Conservation (phyloP, 1,140 invertebrate genomes). For the Hormaphis cornu region DNA sequence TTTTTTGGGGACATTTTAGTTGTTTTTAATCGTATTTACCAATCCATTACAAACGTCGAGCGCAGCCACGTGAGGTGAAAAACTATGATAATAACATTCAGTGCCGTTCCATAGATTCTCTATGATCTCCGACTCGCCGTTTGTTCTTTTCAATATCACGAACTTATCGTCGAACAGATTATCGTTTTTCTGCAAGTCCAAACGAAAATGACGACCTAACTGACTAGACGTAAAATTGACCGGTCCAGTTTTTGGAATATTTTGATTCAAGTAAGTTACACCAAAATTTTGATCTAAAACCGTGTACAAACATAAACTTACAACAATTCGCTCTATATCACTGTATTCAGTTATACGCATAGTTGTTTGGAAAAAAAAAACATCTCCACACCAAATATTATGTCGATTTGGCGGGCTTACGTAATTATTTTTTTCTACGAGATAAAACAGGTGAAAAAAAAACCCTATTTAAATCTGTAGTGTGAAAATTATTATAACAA, state of each 20-base stretch:
- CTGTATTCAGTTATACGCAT: too few relatives aligned
- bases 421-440: slow-evolving; percentile 11
- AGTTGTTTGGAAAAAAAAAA: not conserved
- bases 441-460: not conserved
- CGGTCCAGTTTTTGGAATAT: not conserved
- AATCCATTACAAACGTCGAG: slow-evolving; percentile 38
- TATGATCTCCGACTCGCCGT: slow-evolving; percentile 16
- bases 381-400: not conserved
- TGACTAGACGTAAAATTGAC: slow-evolving; percentile 15
- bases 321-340: too few relatives aligned
- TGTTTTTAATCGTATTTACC: slow-evolving; percentile 34
- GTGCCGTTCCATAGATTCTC: not conserved
- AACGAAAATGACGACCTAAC: slow-evolving; percentile 19
- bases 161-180: slow-evolving; percentile 34
- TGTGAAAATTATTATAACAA: not conserved
- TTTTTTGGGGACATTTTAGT: too few relatives aligned
- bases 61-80: slow-evolving; percentile 34
- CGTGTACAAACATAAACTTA: not conserved
- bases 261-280: slow-evolving; percentile 14
- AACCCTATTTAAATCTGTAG: slow-evolving; percentile 6
- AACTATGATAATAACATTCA: slow-evolving; percentile 36
- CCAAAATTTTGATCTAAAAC: slow-evolving; percentile 4
- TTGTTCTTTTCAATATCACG: slow-evolving; percentile 24
- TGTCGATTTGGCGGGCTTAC: not conserved
- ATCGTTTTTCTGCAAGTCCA: slow-evolving; percentile 26